These are phyloP conservation scores for Xiphias gladius DNA, from an alignment of 2,113 vertebrate species.

Conservation along the genomic window DNA sequence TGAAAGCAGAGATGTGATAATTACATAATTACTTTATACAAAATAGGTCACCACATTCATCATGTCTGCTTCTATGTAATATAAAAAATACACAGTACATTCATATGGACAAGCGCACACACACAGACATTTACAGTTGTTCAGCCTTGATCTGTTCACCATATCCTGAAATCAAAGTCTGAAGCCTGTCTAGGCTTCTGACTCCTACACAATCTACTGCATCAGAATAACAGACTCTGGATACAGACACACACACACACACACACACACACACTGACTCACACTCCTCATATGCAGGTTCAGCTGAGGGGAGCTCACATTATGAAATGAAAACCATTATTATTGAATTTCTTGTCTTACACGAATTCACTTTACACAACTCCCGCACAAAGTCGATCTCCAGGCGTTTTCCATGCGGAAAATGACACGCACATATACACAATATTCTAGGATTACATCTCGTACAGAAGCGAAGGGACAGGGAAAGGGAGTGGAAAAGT, in stretches of 20 bases:
- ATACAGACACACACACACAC: constrained; percentile 12
- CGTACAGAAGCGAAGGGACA: background rate
- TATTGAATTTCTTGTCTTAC: constrained; percentile 52
- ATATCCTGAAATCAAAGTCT: constrained; percentile 59
- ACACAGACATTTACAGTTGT: constrained; percentile 17
- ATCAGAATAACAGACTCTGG: constrained; percentile 28
- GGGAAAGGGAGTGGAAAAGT: background rate
- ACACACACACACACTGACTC: background rate
- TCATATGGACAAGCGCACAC: background rate
- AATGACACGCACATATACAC: constrained; percentile 9
- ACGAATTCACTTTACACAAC: constrained; percentile 26
- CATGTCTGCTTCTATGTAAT: background rate
- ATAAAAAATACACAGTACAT: background rate
- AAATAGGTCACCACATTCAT: constrained; percentile 2
- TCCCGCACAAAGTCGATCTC: constrained; percentile 44
- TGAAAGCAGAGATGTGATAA: constrained; percentile 12
- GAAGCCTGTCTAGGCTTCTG: constrained; percentile 63
- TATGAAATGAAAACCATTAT: constrained; percentile 50
- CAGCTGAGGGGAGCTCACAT: background rate
- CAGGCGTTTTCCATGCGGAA: constrained; percentile 2
- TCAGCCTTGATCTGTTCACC: constrained; percentile 44
- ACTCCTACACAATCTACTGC: constrained; percentile 60
- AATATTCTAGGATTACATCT: constrained; percentile 9
- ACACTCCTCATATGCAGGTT: background rate
- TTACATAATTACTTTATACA: constrained; percentile 14